phyloP scores from a whole-genome alignment of 2,888 invertebrate genomes.

The Malacosoma neustria region DNA sequence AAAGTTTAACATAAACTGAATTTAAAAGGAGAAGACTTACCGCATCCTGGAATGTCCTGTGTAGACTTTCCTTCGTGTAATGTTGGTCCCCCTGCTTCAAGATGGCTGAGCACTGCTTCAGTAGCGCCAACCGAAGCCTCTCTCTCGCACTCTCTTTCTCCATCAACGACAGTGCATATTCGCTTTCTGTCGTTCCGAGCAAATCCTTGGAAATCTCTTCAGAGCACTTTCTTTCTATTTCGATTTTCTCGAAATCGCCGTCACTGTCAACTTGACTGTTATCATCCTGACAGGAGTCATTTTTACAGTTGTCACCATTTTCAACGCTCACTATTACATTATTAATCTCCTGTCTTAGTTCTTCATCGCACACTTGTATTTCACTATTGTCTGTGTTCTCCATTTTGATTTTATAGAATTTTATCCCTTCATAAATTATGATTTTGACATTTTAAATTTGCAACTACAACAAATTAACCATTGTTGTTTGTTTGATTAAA shows the following conservation, averaged over 20 bases:
- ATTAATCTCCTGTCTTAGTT: slow-evolving; percentile 1
- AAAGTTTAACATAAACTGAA: no score
- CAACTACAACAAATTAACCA: no score
- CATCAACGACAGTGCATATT: slow-evolving; percentile 77
- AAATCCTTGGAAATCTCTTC: slow-evolving; percentile 18
- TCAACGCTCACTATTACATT: slow-evolving; percentile 14
- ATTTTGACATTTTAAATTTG: no score
- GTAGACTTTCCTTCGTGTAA: slow-evolving; percentile 78
- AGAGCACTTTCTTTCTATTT: slow-evolving; percentile 1
- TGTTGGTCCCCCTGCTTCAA: slow-evolving; percentile 76
- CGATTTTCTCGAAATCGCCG: slow-evolving; percentile 1
- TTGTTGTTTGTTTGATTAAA: no score
- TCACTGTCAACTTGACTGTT: slow-evolving; percentile 6
- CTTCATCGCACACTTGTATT: not conserved
- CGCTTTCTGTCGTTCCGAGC: slow-evolving; percentile 32
- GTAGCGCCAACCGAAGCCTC: slow-evolving; percentile 71
- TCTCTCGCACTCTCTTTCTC: slow-evolving; percentile 81
- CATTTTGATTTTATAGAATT: no score
- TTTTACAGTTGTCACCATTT: slow-evolving; percentile 10
- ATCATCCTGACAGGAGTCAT: slow-evolving; percentile 2
- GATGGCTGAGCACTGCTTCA: slow-evolving; percentile 79
- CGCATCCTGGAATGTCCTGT: slow-evolving; percentile 80
- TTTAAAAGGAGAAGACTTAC: no score
- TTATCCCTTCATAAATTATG: no score
- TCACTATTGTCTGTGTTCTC: slow-evolving; percentile 4